These are phyloP conservation scores for Polypedilum vanderplanki DNA, from an alignment of 1,140 invertebrate genomes.

Conservation along the genomic window DNA sequence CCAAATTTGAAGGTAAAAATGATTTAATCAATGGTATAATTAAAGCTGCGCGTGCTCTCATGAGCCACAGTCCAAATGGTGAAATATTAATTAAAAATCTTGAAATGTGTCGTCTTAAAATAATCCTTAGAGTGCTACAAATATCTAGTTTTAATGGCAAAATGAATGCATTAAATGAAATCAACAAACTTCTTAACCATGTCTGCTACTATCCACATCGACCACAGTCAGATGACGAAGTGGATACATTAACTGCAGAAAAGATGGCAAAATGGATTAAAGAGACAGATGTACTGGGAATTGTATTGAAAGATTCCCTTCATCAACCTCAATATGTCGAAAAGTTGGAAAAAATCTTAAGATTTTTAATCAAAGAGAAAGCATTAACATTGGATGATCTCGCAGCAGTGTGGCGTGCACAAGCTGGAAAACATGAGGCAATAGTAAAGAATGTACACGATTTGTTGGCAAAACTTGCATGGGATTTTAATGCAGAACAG, in stretches of 20 bases:
- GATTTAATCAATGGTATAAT: conserved; percentile 87
- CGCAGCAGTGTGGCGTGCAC: conserved; percentile 93
- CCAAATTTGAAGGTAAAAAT: conserved; percentile 91
- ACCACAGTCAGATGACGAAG: conserved; percentile 59
- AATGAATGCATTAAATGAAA: conserved; percentile 98
- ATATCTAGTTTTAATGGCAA: conserved; percentile 98
- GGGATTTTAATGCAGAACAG: conserved; percentile 97
- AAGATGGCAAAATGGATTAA: conserved; percentile 95
- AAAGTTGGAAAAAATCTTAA: conserved; percentile 93
- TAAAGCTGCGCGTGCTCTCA: conserved; percentile 80
- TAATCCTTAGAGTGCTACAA: conserved; percentile 90
- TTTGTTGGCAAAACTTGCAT: conserved; percentile 90
- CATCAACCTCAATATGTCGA: conserved; percentile 98
- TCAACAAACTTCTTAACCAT: conserved; percentile 93
- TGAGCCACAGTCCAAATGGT: conserved; percentile 67
- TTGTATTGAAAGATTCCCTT: conserved; percentile 88
- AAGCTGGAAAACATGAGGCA: conserved; percentile 90
- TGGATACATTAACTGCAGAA: conserved; percentile 90
- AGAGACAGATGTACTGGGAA: conserved; percentile 91
- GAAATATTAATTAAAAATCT: conserved; percentile 81
- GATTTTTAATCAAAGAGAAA: conserved; percentile 94
- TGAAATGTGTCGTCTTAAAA: conserved; percentile 93
- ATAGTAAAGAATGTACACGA: conserved; percentile 98
- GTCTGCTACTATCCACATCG: conserved; percentile 79
- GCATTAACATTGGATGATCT: conserved; percentile 84